These are phyloP conservation scores for Marmota flaviventris DNA, from an alignment of 2,113 vertebrate species.

Conservation along the genomic window DNA sequence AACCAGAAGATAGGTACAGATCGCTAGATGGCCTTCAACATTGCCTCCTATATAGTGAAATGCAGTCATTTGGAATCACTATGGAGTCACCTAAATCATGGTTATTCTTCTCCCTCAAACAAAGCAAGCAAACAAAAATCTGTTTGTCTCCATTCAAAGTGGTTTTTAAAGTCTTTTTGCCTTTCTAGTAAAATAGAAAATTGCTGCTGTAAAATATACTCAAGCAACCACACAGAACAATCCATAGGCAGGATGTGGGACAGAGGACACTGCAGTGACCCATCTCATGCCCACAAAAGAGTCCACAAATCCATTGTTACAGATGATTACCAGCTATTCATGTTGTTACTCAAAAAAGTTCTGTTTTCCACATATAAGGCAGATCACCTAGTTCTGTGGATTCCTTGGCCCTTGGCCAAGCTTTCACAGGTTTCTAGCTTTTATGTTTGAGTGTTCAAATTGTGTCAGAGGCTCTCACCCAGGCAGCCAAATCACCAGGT, in stretches of 20 bases:
- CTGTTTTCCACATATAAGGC: background rate
- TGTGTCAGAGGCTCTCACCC: background rate
- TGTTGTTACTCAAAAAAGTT: background rate
- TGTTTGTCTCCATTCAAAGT: background rate
- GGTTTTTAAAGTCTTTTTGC: background rate
- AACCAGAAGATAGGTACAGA: background rate
- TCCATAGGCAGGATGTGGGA: accelerated
- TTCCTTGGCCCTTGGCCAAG: background rate
- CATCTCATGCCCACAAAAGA: background rate
- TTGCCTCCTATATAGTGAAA: background rate
- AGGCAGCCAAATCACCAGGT: background rate
- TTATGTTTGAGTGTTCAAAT: constrained; percentile 4
- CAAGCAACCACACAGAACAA: background rate
- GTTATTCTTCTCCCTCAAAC: background rate
- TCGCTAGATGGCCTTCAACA: background rate
- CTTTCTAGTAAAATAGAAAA: constrained; percentile 60
- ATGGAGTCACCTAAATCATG: background rate
- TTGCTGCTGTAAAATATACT: background rate
- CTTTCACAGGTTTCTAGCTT: background rate
- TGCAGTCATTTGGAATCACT: background rate
- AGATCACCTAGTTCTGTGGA: constrained; percentile 9
- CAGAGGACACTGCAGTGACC: background rate
- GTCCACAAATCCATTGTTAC: background rate
- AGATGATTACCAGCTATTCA: background rate
- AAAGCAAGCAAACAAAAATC: background rate